Percentiles rank a stretch among this genome's conserved stretches.
Conservation (phyloP, 1,140 invertebrate genomes). For the Lepidurus packardi region DNA sequence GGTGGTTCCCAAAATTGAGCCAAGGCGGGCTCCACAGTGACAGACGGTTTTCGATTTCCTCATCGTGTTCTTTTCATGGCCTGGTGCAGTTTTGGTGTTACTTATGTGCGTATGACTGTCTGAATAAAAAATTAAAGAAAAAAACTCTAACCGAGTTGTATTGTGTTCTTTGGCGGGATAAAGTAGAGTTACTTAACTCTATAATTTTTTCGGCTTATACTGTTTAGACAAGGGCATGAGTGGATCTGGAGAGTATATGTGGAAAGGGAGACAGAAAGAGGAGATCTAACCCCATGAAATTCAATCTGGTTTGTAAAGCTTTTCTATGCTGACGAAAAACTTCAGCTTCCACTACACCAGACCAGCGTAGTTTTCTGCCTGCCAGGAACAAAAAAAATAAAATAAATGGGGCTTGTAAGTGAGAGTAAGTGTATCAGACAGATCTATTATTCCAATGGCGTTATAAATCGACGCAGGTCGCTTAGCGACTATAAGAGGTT, state of each 20-base stretch:
- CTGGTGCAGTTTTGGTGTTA: neutral
- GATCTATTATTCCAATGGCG: conserved; percentile 4
- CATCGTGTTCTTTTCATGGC: neutral
- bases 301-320: conserved; percentile 22
- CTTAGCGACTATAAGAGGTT: neutral
- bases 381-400: neutral
- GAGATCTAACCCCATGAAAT: conserved; percentile 2
- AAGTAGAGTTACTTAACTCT: neutral
- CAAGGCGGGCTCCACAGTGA: neutral
- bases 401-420: neutral
- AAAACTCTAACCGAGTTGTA: neutral
- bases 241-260: conserved; percentile 18
- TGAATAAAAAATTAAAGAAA: no score
- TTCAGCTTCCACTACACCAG: neutral
- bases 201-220: neutral
- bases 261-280: neutral
- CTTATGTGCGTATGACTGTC: neutral
- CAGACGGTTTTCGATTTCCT: conserved; percentile 10
- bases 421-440: neutral
- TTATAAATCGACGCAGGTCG: neutral
- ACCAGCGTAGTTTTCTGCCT: neutral
- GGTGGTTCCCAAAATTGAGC: neutral
- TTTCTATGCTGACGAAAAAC: neutral
- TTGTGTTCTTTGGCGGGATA: neutral
- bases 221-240: conserved; percentile 12